Conservation (phyloP, 2,113 vertebrate species). For the Phasianus colchicus region DNA sequence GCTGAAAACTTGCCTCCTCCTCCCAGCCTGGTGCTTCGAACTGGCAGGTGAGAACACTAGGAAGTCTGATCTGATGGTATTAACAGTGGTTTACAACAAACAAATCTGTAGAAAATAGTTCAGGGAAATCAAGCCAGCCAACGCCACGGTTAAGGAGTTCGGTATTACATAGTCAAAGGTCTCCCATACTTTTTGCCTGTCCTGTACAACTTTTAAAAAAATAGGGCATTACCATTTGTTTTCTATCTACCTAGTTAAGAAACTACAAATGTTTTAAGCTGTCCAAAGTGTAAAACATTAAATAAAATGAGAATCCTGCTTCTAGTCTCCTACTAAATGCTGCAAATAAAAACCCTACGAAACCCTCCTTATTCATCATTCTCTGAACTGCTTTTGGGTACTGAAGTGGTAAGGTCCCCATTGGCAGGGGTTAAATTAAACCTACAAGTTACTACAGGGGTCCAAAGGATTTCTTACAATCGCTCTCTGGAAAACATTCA, state of each 20-base stretch:
- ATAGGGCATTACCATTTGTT: slow-evolving; percentile 55
- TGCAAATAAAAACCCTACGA: slow-evolving; percentile 47
- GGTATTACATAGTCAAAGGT: not conserved
- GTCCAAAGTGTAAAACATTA: slow-evolving; percentile 46
- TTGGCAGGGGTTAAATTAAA: slow-evolving; percentile 38
- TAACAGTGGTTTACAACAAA: slow-evolving; percentile 28
- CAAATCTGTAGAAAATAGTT: slow-evolving; percentile 1
- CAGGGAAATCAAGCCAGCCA: slow-evolving; percentile 19
- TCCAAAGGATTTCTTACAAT: not conserved
- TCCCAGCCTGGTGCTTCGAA: not conserved
- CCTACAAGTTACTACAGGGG: not conserved
- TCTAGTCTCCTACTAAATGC: slow-evolving; percentile 59
- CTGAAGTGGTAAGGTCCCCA: slow-evolving; percentile 35
- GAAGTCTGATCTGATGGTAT: not conserved
- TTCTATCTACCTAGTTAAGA: slow-evolving; percentile 55
- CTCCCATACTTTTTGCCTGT: slow-evolving; percentile 34
- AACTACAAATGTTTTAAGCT: slow-evolving; percentile 52
- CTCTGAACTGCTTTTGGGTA: not conserved
- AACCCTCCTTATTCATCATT: slow-evolving; percentile 1
- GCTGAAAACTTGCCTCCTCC: not conserved
- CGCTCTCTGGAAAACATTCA: slow-evolving; percentile 27
- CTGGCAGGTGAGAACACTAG: not conserved
- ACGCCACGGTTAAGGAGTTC: not conserved
- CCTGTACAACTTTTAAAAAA: slow-evolving; percentile 72
- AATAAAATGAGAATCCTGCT: slow-evolving; percentile 60